Evolutionary conservation across 2,113 vertebrate genomes (phyloP).

Genomic region (Corythornis cristatus): DNA sequence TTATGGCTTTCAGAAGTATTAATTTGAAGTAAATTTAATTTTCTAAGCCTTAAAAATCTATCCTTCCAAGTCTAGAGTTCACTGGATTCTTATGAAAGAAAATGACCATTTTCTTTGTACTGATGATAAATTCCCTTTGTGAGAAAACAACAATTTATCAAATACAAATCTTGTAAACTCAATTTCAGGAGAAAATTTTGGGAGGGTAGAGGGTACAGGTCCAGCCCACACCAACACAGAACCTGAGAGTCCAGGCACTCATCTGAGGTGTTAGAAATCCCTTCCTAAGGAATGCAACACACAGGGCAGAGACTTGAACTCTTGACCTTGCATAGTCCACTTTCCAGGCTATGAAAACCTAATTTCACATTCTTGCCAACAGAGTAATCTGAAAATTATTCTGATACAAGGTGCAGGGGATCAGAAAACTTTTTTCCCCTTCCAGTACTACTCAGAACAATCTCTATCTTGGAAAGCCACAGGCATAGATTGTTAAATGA

Average conservation of each 20-base stretch:
- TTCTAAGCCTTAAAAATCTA: not conserved
- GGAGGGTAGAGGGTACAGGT: fast-evolving
- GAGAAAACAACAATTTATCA: not conserved
- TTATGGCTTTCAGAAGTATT: not conserved
- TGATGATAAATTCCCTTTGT: not conserved
- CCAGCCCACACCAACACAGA: not conserved
- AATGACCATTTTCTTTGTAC: no score
- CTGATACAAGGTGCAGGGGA: not conserved
- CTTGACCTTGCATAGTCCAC: not conserved
- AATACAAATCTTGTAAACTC: not conserved
- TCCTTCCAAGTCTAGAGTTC: not conserved
- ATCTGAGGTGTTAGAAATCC: not conserved
- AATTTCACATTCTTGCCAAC: not conserved
- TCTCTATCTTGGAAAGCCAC: not conserved
- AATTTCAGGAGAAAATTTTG: not conserved
- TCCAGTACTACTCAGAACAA: not conserved
- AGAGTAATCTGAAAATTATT: not conserved
- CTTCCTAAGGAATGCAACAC: not conserved
- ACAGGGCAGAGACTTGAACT: not conserved
- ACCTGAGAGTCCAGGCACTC: not conserved
- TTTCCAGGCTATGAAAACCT: not conserved
- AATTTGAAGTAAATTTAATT: not conserved
- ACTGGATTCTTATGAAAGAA: not conserved
- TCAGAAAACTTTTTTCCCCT: not conserved
- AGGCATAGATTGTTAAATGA: not conserved